Percentiles rank a stretch among this genome's conserved stretches.
phyloP scores from a whole-genome alignment of 2,113 vertebrate genomes.

The Microtus oregoni region DNA sequence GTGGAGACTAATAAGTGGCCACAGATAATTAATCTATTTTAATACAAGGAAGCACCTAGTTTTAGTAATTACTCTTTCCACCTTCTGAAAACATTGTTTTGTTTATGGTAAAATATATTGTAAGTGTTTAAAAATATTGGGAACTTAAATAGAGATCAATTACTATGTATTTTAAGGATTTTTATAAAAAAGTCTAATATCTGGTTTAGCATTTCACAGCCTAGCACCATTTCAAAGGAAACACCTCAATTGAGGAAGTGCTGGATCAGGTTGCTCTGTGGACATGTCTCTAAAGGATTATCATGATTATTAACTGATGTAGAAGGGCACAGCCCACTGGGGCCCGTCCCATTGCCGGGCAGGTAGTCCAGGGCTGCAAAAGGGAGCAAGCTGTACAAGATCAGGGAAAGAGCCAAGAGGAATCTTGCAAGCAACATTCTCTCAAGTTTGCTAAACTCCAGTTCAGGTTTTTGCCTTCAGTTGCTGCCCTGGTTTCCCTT shows the following conservation, averaged over 20 bases:
- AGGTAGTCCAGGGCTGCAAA: too few relatives aligned
- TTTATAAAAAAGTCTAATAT: background rate
- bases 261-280: background rate
- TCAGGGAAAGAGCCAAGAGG: background rate
- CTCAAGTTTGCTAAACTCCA: background rate
- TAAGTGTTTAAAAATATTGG: background rate
- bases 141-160: background rate
- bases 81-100: slow-evolving; percentile 27
- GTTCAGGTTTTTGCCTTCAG: background rate
- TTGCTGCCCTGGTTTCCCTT: background rate
- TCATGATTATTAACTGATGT: background rate
- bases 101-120: background rate
- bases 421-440: background rate
- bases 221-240: background rate
- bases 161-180: background rate
- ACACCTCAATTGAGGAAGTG: background rate
- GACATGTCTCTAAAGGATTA: background rate
- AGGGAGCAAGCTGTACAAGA: too few relatives aligned
- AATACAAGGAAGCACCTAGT: background rate
- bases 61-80: background rate
- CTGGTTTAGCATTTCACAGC: background rate
- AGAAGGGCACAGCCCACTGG: background rate
- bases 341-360: background rate
- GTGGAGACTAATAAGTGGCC: background rate
- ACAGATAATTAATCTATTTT: background rate